Percentiles rank a stretch among this genome's conserved stretches.
Evolutionary conservation across 2,888 invertebrate genomes (phyloP).

Genomic region (Argyresthia goedartella): DNA sequence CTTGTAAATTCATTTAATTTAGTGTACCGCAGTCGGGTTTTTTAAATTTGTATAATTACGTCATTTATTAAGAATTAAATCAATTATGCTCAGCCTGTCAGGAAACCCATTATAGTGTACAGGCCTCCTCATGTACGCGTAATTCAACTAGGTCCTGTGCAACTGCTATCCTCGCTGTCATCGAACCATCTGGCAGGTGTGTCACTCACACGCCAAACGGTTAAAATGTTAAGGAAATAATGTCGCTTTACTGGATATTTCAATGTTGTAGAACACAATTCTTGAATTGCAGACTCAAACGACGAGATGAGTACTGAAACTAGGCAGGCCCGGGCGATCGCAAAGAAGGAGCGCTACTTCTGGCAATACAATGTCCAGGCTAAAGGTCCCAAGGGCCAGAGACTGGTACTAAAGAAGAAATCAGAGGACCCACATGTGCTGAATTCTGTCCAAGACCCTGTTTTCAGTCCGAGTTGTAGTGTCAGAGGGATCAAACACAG

Average conservation of each 20-base stretch:
- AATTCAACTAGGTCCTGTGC: too few relatives aligned
- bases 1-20: too few relatives aligned
- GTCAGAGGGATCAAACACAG: constrained; percentile 91
- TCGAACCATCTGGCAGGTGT: too few relatives aligned
- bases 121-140: too few relatives aligned
- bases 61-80: too few relatives aligned
- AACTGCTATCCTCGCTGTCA: too few relatives aligned
- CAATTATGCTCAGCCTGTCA: too few relatives aligned
- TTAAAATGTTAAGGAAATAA: too few relatives aligned
- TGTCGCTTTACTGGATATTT: background rate
- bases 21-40: too few relatives aligned
- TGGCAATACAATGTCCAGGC: constrained; percentile 99
- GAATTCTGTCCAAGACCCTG: constrained; percentile 94
- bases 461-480: constrained; percentile 93
- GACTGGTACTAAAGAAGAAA: constrained; percentile 86
- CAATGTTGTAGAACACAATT: background rate
- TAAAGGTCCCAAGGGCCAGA: constrained; percentile 96
- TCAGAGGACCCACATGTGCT: constrained; percentile 93
- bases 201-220: too few relatives aligned
- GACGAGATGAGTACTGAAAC: constrained; percentile 68
- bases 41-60: too few relatives aligned
- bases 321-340: constrained; percentile 43
- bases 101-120: too few relatives aligned
- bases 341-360: constrained; percentile 89
- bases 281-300: constrained; percentile 70